A percentile compares a stretch with the other conserved stretches of the same genome.
Evolutionary conservation across 2,113 vertebrate species (phyloP).

Genomic region (Oxyura jamaicensis): DNA sequence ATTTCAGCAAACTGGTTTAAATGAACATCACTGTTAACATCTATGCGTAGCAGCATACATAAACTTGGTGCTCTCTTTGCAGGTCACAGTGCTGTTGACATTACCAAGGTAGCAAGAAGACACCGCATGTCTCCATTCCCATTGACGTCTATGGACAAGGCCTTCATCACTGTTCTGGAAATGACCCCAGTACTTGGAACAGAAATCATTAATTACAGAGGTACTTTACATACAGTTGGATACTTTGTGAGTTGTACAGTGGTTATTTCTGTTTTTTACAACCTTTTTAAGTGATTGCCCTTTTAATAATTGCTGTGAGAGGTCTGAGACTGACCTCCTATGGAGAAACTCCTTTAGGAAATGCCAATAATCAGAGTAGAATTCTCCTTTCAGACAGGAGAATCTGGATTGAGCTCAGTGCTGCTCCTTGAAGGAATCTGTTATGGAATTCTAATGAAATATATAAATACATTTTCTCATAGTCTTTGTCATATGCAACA

Average conservation of each 20-base stretch:
- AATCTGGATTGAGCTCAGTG: background rate
- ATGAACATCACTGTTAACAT: background rate
- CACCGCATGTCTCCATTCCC: slow-evolving; percentile 99
- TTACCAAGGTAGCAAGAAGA: slow-evolving; percentile 98
- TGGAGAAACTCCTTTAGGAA: background rate
- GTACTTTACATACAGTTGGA: slow-evolving; percentile 70
- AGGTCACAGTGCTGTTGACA: slow-evolving; percentile 99
- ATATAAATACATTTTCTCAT: background rate
- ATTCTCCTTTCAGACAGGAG: background rate
- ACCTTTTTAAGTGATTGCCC: background rate
- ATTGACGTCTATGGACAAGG: slow-evolving; percentile 99
- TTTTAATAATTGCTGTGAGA: background rate
- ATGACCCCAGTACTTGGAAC: slow-evolving; percentile 98
- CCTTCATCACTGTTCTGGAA: slow-evolving; percentile 99
- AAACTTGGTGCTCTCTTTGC: slow-evolving; percentile 28
- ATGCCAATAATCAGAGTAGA: background rate
- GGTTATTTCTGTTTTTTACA: background rate
- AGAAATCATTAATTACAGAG: slow-evolving; percentile 99
- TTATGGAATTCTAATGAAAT: background rate
- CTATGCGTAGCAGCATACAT: background rate
- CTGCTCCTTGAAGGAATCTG: background rate
- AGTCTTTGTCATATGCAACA: background rate
- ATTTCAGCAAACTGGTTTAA: background rate
- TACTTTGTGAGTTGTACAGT: background rate
- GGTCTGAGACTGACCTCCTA: background rate